Evolutionary conservation across 2,888 invertebrate genomes (phyloP).

Genomic region (Cheilosia variabilis): DNA sequence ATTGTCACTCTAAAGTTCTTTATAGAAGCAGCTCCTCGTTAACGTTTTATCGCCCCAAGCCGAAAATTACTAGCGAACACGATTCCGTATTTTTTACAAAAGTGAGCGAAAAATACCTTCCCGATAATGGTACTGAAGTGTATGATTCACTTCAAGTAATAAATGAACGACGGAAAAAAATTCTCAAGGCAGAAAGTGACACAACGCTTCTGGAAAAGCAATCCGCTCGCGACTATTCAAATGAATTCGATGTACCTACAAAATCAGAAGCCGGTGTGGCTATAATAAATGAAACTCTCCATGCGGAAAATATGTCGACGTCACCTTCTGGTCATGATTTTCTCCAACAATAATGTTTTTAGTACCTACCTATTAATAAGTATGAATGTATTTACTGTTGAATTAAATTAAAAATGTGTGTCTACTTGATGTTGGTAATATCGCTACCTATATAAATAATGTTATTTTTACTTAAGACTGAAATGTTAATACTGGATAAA

Average conservation of each 20-base stretch:
- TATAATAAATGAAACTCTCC: slow-evolving; percentile 5
- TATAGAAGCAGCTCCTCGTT: slow-evolving; percentile 83
- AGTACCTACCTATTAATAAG: neutral
- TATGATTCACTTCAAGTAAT: slow-evolving; percentile 83
- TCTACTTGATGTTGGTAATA: slow-evolving; percentile 42
- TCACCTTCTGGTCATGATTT: neutral
- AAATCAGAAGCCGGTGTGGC: neutral
- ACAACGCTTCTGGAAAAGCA: slow-evolving; percentile 85
- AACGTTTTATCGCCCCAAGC: slow-evolving; percentile 82
- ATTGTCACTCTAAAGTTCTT: slow-evolving; percentile 72
- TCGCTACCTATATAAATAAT: slow-evolving; percentile 6
- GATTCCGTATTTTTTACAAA: slow-evolving; percentile 81
- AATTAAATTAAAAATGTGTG: slow-evolving; percentile 28
- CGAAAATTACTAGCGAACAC: slow-evolving; percentile 79
- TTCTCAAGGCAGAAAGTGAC: slow-evolving; percentile 82
- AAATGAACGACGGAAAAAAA: slow-evolving; percentile 82
- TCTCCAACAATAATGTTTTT: slow-evolving; percentile 4
- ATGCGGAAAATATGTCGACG: slow-evolving; percentile 1
- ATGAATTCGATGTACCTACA: slow-evolving; percentile 9
- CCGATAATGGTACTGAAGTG: slow-evolving; percentile 78
- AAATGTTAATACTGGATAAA: slow-evolving; percentile 35
- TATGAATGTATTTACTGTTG: slow-evolving; percentile 27
- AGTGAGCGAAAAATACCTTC: slow-evolving; percentile 76
- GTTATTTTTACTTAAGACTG: slow-evolving; percentile 68
- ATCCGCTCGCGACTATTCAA: slow-evolving; percentile 5